Percentiles rank a stretch among this genome's conserved stretches.
Evolutionary conservation across 2,888 invertebrate species (phyloP).

Genomic region (Tetropium fuscum): DNA sequence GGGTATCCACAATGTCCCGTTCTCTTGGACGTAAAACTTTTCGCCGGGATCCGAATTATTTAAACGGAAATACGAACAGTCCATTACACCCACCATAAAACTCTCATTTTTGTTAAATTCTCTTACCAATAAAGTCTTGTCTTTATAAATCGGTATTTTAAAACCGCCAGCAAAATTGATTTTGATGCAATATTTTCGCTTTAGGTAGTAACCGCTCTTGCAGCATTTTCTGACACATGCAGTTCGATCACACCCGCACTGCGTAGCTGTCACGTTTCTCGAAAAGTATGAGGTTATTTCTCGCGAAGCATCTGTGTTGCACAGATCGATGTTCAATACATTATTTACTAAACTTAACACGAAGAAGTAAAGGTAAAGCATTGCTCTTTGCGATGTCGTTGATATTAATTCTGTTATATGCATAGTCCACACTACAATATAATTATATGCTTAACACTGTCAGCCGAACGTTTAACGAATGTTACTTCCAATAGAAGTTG

Average conservation of each 20-base stretch:
- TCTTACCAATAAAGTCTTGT: conserved; percentile 18
- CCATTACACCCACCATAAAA: conserved; percentile 39
- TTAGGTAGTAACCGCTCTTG: conserved; percentile 32
- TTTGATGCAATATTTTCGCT: conserved; percentile 21
- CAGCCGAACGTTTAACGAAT: no score
- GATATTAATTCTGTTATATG: no score
- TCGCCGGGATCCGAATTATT: conserved; percentile 29
- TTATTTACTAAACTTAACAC: conserved; percentile 1
- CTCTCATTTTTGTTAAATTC: conserved; percentile 13
- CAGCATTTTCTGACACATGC: conserved; percentile 41
- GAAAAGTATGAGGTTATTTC: neutral
- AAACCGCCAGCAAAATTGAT: conserved; percentile 14
- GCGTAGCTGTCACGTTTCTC: neutral
- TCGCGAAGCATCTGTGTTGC: conserved; percentile 2
- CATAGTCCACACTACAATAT: no score
- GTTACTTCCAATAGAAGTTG: no score
- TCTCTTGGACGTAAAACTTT: conserved; percentile 47
- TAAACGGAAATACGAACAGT: conserved; percentile 39
- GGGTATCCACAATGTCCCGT: conserved; percentile 46
- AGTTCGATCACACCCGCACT: conserved; percentile 14
- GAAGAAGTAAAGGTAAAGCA: neutral
- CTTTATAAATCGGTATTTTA: conserved; percentile 34
- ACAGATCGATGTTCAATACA: conserved; percentile 1
- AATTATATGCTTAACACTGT: no score
- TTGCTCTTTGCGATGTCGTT: neutral